Conservation (phyloP, 2,888 invertebrate genomes). For the Kryphioiulus occultus region DNA sequence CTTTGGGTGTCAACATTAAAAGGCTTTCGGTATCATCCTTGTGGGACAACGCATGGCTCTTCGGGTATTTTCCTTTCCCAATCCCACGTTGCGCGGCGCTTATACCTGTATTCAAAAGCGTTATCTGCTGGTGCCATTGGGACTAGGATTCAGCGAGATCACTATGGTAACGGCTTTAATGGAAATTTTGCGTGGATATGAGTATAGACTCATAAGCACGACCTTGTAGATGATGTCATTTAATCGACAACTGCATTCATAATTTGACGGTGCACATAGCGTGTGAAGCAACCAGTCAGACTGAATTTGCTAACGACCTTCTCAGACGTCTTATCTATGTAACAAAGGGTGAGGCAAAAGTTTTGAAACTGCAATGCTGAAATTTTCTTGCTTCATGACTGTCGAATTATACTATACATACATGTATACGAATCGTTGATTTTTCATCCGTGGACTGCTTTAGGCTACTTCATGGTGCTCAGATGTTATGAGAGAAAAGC, state of each 20-base stretch:
- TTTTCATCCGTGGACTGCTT: too few species aligned
- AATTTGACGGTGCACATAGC: neutral
- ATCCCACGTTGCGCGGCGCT: neutral
- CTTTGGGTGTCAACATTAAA: neutral
- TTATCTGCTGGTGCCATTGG: neutral
- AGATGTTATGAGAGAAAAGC: too few species aligned
- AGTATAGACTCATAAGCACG: neutral
- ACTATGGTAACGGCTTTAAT: conserved; percentile 22
- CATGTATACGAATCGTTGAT: neutral
- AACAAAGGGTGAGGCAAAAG: neutral
- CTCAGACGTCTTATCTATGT: neutral
- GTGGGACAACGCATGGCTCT: neutral
- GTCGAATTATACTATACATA: neutral
- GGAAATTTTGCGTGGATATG: conserved; percentile 17
- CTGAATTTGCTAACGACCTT: neutral
- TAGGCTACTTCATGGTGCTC: too few species aligned
- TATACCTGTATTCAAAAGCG: neutral
- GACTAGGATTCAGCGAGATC: neutral
- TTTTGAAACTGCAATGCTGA: neutral
- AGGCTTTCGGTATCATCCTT: neutral
- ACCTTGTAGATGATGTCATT: conserved; percentile 11
- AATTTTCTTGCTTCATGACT: neutral
- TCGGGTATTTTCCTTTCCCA: neutral
- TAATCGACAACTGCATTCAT: conserved; percentile 24
- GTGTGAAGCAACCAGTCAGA: neutral